phyloP scores from a whole-genome alignment of 2,888 invertebrate genomes.

The Congeria kusceri region DNA sequence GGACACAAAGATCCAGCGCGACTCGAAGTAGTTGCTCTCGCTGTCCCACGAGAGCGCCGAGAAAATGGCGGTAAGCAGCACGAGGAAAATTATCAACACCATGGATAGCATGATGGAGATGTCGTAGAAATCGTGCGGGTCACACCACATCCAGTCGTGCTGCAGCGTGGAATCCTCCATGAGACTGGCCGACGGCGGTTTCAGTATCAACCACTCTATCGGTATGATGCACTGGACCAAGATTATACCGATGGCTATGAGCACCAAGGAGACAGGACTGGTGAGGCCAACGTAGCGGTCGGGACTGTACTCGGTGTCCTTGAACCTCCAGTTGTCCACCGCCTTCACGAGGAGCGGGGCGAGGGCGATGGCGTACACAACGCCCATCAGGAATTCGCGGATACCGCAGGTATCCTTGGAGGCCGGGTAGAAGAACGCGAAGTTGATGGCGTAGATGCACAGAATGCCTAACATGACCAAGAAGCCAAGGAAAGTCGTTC shows the following conservation, averaged over 20 bases:
- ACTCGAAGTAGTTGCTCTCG: conserved; percentile 84
- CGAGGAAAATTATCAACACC: conserved; percentile 85
- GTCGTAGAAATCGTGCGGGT: conserved; percentile 81
- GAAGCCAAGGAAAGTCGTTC: conserved; percentile 85
- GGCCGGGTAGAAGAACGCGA: conserved; percentile 85
- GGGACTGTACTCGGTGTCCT: conserved; percentile 66
- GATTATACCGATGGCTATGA: conserved; percentile 80
- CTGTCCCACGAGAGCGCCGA: conserved; percentile 84
- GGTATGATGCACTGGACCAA: conserved; percentile 85
- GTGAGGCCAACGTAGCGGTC: conserved; percentile 77
- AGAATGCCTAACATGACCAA: conserved; percentile 85
- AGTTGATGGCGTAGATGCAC: conserved; percentile 85
- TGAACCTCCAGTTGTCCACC: conserved; percentile 85
- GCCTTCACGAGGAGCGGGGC: conserved; percentile 86
- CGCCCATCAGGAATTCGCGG: conserved; percentile 85
- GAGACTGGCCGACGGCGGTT: conserved; percentile 81
- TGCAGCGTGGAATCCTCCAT: conserved; percentile 50
- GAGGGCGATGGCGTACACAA: conserved; percentile 86
- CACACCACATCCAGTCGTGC: conserved; percentile 81
- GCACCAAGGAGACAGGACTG: conserved; percentile 81
- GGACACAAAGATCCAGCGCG: conserved; percentile 83
- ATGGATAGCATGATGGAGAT: conserved; percentile 85
- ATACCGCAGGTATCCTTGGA: conserved; percentile 84
- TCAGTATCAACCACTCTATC: conserved; percentile 85
- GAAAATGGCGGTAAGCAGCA: conserved; percentile 84